Evolutionary conservation across 2,113 vertebrate genomes (phyloP).

Genomic region (Cisticola juncidis): DNA sequence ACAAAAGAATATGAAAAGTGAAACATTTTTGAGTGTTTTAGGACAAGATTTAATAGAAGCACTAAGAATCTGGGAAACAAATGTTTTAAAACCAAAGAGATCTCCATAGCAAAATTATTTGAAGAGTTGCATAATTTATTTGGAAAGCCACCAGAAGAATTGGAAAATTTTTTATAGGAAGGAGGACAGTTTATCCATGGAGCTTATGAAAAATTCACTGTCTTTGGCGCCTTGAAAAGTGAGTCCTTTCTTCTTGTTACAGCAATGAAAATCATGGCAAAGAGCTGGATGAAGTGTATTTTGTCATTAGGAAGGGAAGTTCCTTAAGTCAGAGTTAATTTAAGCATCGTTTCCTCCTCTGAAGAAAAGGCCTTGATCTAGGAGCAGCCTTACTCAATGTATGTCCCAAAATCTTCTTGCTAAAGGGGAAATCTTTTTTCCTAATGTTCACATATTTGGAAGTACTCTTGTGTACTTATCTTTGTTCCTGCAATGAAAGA

Average conservation of each 20-base stretch:
- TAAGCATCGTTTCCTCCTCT: not conserved
- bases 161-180: not conserved
- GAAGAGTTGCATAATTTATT: not conserved
- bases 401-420: not conserved
- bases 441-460: not conserved
- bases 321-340: not conserved
- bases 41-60: not conserved
- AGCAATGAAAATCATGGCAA: not conserved
- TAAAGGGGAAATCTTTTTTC: not conserved
- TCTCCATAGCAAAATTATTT: not conserved
- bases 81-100: not conserved
- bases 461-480: not conserved
- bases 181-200: not conserved
- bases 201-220: not conserved
- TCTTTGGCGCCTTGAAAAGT: not conserved
- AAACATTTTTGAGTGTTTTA: not conserved
- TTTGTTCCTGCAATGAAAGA: conserved; percentile 18
- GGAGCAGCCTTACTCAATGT: not conserved
- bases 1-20: not conserved
- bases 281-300: not conserved
- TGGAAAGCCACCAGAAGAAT: not conserved
- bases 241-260: not conserved
- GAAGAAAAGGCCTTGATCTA: not conserved
- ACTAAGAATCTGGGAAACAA: not conserved
- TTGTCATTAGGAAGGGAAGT: not conserved